A percentile compares a stretch with the other conserved stretches of the same genome.
Conservation (phyloP, 2,888 invertebrate genomes). For the Erannis defoliaria region DNA sequence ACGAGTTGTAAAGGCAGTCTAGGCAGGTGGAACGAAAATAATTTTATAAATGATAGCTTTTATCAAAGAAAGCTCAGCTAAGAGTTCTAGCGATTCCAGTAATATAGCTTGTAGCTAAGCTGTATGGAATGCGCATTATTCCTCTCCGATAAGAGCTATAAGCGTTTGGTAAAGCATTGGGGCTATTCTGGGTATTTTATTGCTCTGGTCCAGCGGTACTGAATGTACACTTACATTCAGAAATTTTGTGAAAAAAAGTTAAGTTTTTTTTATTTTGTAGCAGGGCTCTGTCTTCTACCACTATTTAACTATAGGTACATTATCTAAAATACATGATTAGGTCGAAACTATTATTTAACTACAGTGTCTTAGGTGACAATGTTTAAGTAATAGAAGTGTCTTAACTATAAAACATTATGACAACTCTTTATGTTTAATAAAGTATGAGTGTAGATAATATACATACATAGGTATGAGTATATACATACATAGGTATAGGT, state of each 20-base stretch:
- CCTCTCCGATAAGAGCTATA: conserved; percentile 34
- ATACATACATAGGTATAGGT: too few relatives aligned
- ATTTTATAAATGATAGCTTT: conserved; percentile 1
- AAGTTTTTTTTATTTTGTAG: background rate
- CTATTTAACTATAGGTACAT: background rate
- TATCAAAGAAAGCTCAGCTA: conserved; percentile 2
- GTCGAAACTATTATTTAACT: too few relatives aligned
- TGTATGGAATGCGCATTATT: conserved; percentile 38
- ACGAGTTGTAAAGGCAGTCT: too few relatives aligned
- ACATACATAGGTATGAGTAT: too few relatives aligned
- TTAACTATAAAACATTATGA: too few relatives aligned
- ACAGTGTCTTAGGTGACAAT: too few relatives aligned
- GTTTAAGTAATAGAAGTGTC: too few relatives aligned
- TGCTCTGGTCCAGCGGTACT: conserved; percentile 1
- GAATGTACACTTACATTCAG: conserved; percentile 13
- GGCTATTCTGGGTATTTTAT: conserved; percentile 26
- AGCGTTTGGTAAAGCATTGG: conserved; percentile 30
- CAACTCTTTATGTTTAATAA: too few relatives aligned
- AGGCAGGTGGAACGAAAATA: too few relatives aligned
- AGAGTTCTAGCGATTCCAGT: conserved; percentile 31
- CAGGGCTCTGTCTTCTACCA: too few relatives aligned
- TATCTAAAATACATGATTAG: too few relatives aligned
- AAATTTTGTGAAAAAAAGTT: background rate
- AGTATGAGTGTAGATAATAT: too few relatives aligned
- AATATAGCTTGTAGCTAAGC: conserved; percentile 37